Evolutionary conservation across 2,113 vertebrate genomes (phyloP).

Genomic region (Python bivittatus): DNA sequence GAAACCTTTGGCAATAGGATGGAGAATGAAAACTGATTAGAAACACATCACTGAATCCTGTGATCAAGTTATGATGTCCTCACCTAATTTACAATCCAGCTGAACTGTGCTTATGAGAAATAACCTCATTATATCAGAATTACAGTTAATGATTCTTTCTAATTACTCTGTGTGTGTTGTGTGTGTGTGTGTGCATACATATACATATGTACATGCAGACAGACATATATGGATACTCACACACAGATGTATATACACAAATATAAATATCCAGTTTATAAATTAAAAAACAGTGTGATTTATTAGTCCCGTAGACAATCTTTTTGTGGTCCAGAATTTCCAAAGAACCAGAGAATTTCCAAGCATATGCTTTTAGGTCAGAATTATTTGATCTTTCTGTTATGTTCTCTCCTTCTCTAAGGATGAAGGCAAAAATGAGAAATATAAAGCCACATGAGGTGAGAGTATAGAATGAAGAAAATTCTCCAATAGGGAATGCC

Average conservation of each 20-base stretch:
- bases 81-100: constrained; percentile 47
- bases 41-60: constrained; percentile 53
- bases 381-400: too few relatives aligned
- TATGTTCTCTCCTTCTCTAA: too few relatives aligned
- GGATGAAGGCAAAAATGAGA: too few relatives aligned
- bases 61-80: constrained; percentile 39
- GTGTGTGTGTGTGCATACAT: too few relatives aligned
- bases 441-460: too few relatives aligned
- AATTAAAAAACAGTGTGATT: neutral
- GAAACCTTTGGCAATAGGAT: constrained; percentile 59
- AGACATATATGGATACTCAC: too few relatives aligned
- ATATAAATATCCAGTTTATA: neutral
- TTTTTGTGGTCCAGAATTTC: neutral
- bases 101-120: constrained; percentile 38
- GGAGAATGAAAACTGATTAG: constrained; percentile 59
- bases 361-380: neutral
- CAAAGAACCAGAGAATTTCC: neutral
- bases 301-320: neutral
- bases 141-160: constrained; percentile 12
- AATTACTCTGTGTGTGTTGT: neutral
- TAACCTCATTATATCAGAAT: constrained; percentile 35
- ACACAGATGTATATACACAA: neutral
- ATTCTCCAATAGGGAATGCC: neutral
- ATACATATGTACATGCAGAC: too few relatives aligned
- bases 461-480: neutral